phyloP scores from a whole-genome alignment of 2,888 invertebrate species.

The Drosophila barbarae region DNA sequence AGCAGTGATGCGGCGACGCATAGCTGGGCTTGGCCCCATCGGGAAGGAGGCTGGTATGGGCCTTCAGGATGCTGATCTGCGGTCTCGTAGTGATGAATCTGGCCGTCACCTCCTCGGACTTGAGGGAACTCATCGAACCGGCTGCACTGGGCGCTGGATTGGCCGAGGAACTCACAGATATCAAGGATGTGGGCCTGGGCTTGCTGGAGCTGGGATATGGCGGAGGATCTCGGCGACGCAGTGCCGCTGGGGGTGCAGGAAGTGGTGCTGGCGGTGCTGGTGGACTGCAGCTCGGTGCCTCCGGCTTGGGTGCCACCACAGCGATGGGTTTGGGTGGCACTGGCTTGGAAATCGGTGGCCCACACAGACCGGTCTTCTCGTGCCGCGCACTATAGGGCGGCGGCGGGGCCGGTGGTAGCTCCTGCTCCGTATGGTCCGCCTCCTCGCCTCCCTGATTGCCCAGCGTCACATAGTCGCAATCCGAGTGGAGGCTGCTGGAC shows the following conservation, averaged over 20 bases:
- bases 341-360: constrained; percentile 59
- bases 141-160: constrained; percentile 76
- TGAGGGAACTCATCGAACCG: constrained; percentile 78
- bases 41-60: constrained; percentile 86
- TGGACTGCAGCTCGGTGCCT: constrained; percentile 41
- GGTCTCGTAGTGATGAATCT: constrained; percentile 88
- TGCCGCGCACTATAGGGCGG: constrained; percentile 85
- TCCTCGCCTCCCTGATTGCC: constrained; percentile 79
- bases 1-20: constrained; percentile 80
- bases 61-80: constrained; percentile 87
- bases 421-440: constrained; percentile 81
- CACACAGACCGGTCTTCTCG: constrained; percentile 81
- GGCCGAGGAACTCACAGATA: constrained; percentile 77
- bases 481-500: constrained; percentile 91
- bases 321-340: constrained; percentile 36
- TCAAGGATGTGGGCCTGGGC: constrained; percentile 79
- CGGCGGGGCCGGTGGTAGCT: constrained; percentile 87
- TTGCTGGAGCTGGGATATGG: constrained; percentile 83
- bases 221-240: constrained; percentile 83
- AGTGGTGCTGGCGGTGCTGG: constrained; percentile 21
- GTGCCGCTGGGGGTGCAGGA: constrained; percentile 39
- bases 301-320: constrained; percentile 36
- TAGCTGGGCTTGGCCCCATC: constrained; percentile 83
- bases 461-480: constrained; percentile 92
- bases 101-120: constrained; percentile 86